Base-by-base conservation (phyloP, 2,797 vertebrate species). In the Parotocinclus haroldoi region DNA sequence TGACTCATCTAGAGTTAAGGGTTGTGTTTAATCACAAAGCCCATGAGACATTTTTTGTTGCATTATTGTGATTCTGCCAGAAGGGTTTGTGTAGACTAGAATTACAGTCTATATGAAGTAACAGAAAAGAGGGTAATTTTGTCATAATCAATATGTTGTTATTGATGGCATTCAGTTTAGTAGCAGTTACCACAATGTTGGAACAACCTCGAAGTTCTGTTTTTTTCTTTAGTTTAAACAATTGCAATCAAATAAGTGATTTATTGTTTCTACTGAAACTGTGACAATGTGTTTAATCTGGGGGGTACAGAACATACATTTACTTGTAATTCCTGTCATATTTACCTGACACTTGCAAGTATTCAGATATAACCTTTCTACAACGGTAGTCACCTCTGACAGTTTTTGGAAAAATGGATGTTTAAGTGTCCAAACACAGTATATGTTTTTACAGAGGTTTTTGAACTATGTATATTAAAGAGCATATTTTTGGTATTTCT, bases 401-500 rank as follows among this genome's bases (percentile, higher is more conserved):
- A 55, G 49, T 19, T 58, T 10, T 16, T 52, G 51, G 53, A 83
- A 82, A 76, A 82, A 78, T 79, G 53, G 62, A n/a, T 78, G 79
- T 77, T 84, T 79, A 82, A 74, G 66, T 80, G 85, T 82, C 66
- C 79, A 79, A 86, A 89, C 87, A 88, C 86, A 87, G 86, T 81
- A 79, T 83, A 64, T 83, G 78, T 89, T 88, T 90, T 91, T 91
- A 89, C 80, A 85, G 83, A 91, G 12, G 84, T 87, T 85, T 88
- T 89, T 87, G 80, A 85, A 80, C 16, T 39, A 40, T 14, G 42
- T 51, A 54, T 51, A 45, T 50, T 37, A 11, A 73, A 87, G 74
- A 88, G 75, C 75, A 85, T 91, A 91, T 91, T 91, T 91, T 92
- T 92, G 83, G 90, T 92, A 91, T 86, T 84, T 79, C 76, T 79